Evolutionary conservation across 1,140 invertebrate genomes (phyloP), one percentile per base, ranked within the genome.

Genomic region (Halyomorpha halys): DNA sequence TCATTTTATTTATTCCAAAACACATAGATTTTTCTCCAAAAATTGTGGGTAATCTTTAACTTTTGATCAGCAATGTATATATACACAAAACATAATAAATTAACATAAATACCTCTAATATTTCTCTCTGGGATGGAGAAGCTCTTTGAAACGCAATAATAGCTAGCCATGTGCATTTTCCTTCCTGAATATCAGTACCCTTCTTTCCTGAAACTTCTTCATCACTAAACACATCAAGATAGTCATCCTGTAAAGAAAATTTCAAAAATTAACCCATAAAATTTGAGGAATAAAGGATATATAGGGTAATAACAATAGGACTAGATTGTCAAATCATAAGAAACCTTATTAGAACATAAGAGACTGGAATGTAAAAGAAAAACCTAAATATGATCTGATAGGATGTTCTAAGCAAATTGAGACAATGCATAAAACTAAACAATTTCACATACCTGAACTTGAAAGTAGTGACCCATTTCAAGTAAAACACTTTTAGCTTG

Each of bases 381-480:
- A 19, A 4, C 27, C 3, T 8, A 3, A 30, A 30, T 30, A 3
- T 4, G 8, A 30, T 30, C 27, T 30, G 8, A 30, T 2, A 49
- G 21, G 9, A 49, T 21, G 8, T 30, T 8, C 27, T 30, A 30
- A 4, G 8, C 3, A 30, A 8, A 30, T 30, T 30, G 27, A 8
- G 8, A 30, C 27, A 8, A 30, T 30, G 27, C 27, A 30, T 30
- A 8, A 30, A 30, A 8, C 3, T 3, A 30, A 30, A 30, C 8
- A 30, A 30, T 30, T 4, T 44, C 15, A 18, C 18, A 16, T 15
- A 61, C 87, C 78, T 91, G 91, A 44, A 97, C 89, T 84, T 98
- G 95, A 73, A 90, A 98, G 72, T 94, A 94, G 70, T 92, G 86
- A n/a, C 96, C 96, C 85, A 98, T 96, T 77, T 96, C 87, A 27